Evolutionary conservation across 2,888 invertebrate genomes (phyloP).

Genomic region (Drosophila paranaensis): DNA sequence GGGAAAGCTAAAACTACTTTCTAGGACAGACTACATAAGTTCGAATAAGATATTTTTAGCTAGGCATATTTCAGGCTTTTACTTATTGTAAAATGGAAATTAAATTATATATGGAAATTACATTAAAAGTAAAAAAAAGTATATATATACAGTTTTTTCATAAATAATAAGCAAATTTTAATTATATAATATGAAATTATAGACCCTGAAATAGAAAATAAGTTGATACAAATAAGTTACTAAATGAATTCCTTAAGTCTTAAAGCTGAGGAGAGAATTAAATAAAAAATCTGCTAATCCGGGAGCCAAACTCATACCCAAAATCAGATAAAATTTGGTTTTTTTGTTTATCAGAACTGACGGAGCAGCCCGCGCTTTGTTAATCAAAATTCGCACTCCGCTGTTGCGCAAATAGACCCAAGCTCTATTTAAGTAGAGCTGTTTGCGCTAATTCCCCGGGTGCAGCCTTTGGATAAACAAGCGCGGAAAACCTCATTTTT

Average conservation of each 20-base stretch:
- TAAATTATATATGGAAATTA: too few species aligned
- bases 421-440: conserved; percentile 29
- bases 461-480: conserved; percentile 33
- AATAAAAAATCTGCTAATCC: background rate
- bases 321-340: background rate
- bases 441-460: conserved; percentile 21
- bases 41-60: background rate
- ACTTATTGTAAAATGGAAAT: too few species aligned
- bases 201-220: conserved; percentile 1
- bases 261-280: background rate
- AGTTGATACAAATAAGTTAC: background rate
- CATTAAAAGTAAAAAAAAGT: too few species aligned
- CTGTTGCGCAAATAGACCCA: conserved; percentile 23
- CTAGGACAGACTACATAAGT: background rate
- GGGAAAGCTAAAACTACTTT: conserved; percentile 1
- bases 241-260: background rate
- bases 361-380: background rate
- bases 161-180: too few species aligned
- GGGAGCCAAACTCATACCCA: background rate
- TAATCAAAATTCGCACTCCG: conserved; percentile 25
- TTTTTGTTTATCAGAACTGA: background rate
- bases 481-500: background rate
- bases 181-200: background rate
- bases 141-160: too few species aligned
- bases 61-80: background rate